Percentiles rank a stretch among this genome's conserved stretches.
These are phyloP conservation scores for Vandiemenella viatica DNA, from an alignment of 2,888 invertebrate genomes.

Conservation along the genomic window DNA sequence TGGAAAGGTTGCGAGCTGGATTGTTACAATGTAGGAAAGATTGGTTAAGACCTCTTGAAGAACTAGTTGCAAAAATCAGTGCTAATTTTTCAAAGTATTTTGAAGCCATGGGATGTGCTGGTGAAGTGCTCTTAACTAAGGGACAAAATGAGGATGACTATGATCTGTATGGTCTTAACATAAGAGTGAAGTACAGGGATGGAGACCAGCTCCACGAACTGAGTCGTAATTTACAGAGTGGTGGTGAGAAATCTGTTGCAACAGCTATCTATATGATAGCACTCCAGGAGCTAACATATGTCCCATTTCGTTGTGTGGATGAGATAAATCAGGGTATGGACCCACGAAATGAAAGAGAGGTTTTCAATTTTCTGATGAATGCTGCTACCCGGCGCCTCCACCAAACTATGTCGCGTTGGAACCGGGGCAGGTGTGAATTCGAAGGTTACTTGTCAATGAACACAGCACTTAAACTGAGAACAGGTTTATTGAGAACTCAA, in stretches of 20 bases:
- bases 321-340: slow-evolving; percentile 79
- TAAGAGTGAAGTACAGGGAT: slow-evolving; percentile 75
- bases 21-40: too few relatives aligned
- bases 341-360: slow-evolving; percentile 61
- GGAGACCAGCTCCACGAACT: slow-evolving; percentile 62
- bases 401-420: too few relatives aligned
- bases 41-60: slow-evolving; percentile 57
- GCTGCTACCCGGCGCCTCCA: slow-evolving; percentile 58
- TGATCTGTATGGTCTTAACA: slow-evolving; percentile 62
- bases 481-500: too few relatives aligned
- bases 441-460: too few relatives aligned
- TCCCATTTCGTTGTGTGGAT: slow-evolving; percentile 66
- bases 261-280: slow-evolving; percentile 88
- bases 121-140: slow-evolving; percentile 53
- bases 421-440: too few relatives aligned
- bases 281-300: slow-evolving; percentile 73
- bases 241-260: slow-evolving; percentile 86
- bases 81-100: slow-evolving; percentile 63
- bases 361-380: slow-evolving; percentile 63
- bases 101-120: slow-evolving; percentile 62
- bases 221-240: slow-evolving; percentile 74
- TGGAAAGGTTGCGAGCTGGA: too few relatives aligned
- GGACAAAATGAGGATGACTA: slow-evolving; percentile 35
- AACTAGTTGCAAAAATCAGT: slow-evolving; percentile 52
- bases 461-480: too few relatives aligned